A percentile compares a stretch with the other conserved stretches of the same genome.
These are phyloP conservation scores for Acromyrmex echinatior DNA, from an alignment of 1,140 invertebrate species.

Conservation along the genomic window DNA sequence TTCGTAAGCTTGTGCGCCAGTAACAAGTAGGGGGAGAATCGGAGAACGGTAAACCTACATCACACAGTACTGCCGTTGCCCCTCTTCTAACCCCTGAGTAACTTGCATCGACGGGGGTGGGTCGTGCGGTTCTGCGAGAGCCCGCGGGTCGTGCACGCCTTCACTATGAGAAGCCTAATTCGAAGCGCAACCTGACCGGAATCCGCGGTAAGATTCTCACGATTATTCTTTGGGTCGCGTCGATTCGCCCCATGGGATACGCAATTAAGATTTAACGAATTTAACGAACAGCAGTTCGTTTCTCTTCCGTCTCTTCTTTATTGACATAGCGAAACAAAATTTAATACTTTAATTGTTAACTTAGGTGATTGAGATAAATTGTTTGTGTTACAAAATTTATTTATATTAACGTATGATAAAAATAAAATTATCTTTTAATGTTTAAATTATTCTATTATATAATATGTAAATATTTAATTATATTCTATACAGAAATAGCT, in stretches of 20 bases:
- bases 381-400: neutral
- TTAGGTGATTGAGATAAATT: neutral
- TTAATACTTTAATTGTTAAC: constrained; percentile 10
- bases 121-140: constrained; percentile 8
- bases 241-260: constrained; percentile 21
- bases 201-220: constrained; percentile 3
- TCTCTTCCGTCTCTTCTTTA: neutral
- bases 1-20: constrained; percentile 54
- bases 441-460: neutral
- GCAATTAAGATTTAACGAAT: constrained; percentile 40
- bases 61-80: constrained; percentile 5
- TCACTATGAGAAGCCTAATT: constrained; percentile 47
- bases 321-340: neutral
- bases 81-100: neutral
- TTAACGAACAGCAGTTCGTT: constrained; percentile 7
- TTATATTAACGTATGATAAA: neutral
- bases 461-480: neutral
- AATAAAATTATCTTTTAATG: constrained; percentile 6
- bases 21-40: constrained; percentile 63
- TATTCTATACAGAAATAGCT: constrained; percentile 7
- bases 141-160: constrained; percentile 40
- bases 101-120: constrained; percentile 31
- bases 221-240: constrained; percentile 38
- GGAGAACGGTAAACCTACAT: constrained; percentile 62
- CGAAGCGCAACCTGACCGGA: constrained; percentile 29